Evolutionary conservation across 2,888 invertebrate species (phyloP).

Genomic region (Apodemia hepburni): DNA sequence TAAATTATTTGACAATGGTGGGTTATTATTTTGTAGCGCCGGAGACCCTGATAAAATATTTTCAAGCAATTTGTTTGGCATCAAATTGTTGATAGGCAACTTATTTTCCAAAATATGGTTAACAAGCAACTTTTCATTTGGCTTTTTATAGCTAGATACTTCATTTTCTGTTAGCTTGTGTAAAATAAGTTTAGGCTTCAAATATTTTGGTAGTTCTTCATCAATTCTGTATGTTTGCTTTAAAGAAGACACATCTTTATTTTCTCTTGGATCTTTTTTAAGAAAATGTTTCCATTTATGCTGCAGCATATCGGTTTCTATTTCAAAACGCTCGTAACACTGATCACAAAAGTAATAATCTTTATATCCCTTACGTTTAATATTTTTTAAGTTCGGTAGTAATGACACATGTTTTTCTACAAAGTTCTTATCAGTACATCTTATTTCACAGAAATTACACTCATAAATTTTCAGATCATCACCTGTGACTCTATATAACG

Average conservation of each 20-base stretch:
- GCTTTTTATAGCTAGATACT: slow-evolving; percentile 18
- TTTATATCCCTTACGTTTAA: slow-evolving; percentile 53
- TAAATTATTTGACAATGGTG: slow-evolving; percentile 1
- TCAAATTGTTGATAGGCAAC: neutral
- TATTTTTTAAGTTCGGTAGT: slow-evolving; percentile 54
- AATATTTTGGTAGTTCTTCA: slow-evolving; percentile 46
- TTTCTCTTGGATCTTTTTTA: slow-evolving; percentile 34
- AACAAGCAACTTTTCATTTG: neutral
- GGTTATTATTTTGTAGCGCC: neutral
- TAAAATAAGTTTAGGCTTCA: slow-evolving; percentile 48
- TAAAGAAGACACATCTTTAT: neutral
- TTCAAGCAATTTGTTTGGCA: neutral
- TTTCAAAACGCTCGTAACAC: slow-evolving; percentile 54
- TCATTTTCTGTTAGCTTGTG: slow-evolving; percentile 38
- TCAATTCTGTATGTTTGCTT: slow-evolving; percentile 40
- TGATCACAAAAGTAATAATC: slow-evolving; percentile 64
- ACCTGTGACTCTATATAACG: slow-evolving; percentile 44
- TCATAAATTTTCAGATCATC: slow-evolving; percentile 48
- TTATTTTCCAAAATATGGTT: neutral
- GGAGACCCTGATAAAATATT: neutral
- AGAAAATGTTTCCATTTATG: slow-evolving; percentile 67
- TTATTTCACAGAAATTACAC: slow-evolving; percentile 61
- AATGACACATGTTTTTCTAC: slow-evolving; percentile 48
- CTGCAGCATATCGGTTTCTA: slow-evolving; percentile 56
- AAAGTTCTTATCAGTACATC: slow-evolving; percentile 45